Base-by-base conservation (phyloP, 1,140 invertebrate genomes). In the Hesperophylax magnus region DNA sequence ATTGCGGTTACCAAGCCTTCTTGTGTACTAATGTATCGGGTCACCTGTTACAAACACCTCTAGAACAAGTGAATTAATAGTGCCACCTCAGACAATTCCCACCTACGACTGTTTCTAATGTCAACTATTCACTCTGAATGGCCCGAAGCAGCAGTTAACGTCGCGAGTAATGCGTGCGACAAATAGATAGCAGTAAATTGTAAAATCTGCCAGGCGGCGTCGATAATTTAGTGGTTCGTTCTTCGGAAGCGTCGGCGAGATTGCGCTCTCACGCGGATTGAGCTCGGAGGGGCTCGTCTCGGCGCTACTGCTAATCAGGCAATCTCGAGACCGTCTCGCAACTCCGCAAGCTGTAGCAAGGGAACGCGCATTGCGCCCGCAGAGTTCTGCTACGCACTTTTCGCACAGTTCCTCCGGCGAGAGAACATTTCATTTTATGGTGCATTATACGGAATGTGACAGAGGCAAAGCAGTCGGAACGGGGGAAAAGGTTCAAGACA, bases 121-220 rank as follows among this genome's bases (percentile, higher is more conserved):
- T 3, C 69, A 72, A 47, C 69, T 72, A 52, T 72, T 72, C 39
- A 72, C 69, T 56, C 18, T 3, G 24, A 20, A 20, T 5, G 20
- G 39, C 17, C 34, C 5, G 18, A 7, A 11, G 18, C 63, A 31
- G 14, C 63, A 34, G 63, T 67, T 34, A 53, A 53, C 52, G 52
- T 72, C 52, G 69, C 52, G 47, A 14, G 47, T 27, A 56, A 27
- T 72, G 47, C 69, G 11, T 22, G 15, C 53, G 69, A 72, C 27
- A 72, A 72, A 72, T 53, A 52, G 47, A 20, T 72, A 53, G 47
- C 14, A 53, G n/a, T 69, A 69, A 52, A 69, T 39, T 18, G 20
- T 69, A 9, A 69, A 27, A 39, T 69, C 18, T 39, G 65, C 31
- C 34, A 2, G 63, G 34, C 7, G 63, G 31, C 15, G 27, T 17